Percentiles rank a stretch among this genome's conserved stretches.
Evolutionary conservation across 1,140 invertebrate species (phyloP).

Genomic region (Pomacea maculata): DNA sequence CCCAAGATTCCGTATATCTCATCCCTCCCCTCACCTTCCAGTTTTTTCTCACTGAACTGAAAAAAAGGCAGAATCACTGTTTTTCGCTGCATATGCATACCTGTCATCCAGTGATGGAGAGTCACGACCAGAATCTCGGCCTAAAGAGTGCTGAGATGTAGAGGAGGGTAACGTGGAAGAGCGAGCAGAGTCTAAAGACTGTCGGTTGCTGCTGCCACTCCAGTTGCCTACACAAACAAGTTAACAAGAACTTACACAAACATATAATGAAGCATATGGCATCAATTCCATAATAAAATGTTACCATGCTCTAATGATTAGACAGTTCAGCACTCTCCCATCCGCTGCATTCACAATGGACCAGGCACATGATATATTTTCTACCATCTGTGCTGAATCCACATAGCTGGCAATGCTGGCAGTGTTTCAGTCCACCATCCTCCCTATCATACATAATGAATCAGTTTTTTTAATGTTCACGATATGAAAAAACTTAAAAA

Average conservation of each 20-base stretch:
- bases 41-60: no score
- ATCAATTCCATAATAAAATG: background rate
- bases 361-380: no score
- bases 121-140: conserved; percentile 58
- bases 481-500: background rate
- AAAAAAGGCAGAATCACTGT: no score
- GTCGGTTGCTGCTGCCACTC: conserved; percentile 81
- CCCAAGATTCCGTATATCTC: no score
- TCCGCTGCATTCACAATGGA: no score
- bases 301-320: background rate
- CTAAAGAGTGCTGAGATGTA: conserved; percentile 50
- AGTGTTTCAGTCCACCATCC: no score
- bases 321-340: no score
- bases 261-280: background rate
- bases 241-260: no score
- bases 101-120: conserved; percentile 45
- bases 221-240: conserved; percentile 77
- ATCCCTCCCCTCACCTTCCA: no score
- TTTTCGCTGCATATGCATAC: conserved; percentile 17
- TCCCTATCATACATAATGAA: background rate
- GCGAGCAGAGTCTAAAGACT: conserved; percentile 66
- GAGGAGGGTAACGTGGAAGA: conserved; percentile 31
- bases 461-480: background rate
- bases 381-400: no score
- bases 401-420: no score